Percentiles rank a stretch among this genome's conserved stretches.
These are phyloP conservation scores for Galerucella pusilla DNA, from an alignment of 2,888 invertebrate species.

Conservation along the genomic window DNA sequence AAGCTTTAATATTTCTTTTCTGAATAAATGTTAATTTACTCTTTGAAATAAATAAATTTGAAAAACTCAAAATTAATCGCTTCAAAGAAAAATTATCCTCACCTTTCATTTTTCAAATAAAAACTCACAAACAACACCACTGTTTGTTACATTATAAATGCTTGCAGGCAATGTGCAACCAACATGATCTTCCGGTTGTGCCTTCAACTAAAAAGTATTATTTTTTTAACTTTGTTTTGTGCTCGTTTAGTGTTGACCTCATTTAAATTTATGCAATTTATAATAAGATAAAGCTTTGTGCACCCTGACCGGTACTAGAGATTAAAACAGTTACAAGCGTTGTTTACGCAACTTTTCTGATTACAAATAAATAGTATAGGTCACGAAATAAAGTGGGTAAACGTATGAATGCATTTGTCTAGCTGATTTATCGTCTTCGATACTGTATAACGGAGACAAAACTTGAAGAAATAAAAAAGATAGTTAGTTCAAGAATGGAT, in stretches of 20 bases:
- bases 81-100: background rate
- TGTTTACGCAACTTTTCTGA: background rate
- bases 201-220: slow-evolving; percentile 1
- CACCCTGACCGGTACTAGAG: background rate
- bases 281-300: background rate
- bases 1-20: too few relatives aligned
- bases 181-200: slow-evolving; percentile 19
- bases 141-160: slow-evolving; percentile 1
- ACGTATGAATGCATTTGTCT: background rate
- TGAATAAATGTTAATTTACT: too few relatives aligned
- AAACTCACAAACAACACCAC: background rate
- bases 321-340: background rate
- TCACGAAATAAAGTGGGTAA: background rate
- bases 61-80: too few relatives aligned
- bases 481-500: background rate
- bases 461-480: background rate
- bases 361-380: background rate
- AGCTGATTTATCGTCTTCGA: background rate
- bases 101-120: background rate
- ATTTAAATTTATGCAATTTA: slow-evolving; percentile 13
- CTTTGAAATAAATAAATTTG: too few relatives aligned
- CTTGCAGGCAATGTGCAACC: background rate
- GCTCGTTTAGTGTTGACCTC: slow-evolving; percentile 8
- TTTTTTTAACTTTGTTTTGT: slow-evolving; percentile 6
- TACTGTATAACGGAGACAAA: background rate